A percentile compares a stretch with the other conserved stretches of the same genome.
These are phyloP conservation scores for Toxotes chatareus DNA, from an alignment of 2,113 vertebrate genomes.

Conservation along the genomic window DNA sequence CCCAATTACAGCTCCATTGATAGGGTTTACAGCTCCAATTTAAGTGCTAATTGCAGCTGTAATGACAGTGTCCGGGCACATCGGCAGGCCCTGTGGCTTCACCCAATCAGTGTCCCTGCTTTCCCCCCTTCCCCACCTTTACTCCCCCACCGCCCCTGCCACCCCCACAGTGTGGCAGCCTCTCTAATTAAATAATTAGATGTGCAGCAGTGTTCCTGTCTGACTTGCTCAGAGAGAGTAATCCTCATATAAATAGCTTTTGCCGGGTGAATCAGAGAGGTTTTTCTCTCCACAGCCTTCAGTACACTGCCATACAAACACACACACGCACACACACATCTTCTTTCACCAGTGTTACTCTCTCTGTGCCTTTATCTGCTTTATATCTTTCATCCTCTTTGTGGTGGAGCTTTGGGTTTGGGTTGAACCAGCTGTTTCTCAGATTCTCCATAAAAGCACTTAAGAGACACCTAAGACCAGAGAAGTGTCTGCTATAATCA, in stretches of 20 bases:
- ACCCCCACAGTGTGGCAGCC: constrained; percentile 86
- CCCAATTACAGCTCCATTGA: constrained; percentile 95
- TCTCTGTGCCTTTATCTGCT: constrained; percentile 5
- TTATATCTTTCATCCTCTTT: constrained; percentile 11
- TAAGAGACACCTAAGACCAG: constrained; percentile 8
- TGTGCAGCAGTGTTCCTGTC: constrained; percentile 94
- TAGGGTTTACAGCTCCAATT: constrained; percentile 96
- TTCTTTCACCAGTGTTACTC: background rate
- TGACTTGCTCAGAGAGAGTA: constrained; percentile 96
- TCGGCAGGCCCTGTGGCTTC: constrained; percentile 90
- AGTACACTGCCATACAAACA: background rate
- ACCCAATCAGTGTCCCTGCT: constrained; percentile 91
- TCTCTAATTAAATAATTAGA: constrained; percentile 99
- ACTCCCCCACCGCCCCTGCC: background rate
- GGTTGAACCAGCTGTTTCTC: constrained; percentile 17
- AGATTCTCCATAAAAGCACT: constrained; percentile 38
- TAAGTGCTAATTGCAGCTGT: constrained; percentile 98
- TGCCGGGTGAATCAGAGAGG: constrained; percentile 89
- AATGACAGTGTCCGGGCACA: constrained; percentile 95
- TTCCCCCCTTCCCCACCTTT: constrained; percentile 44
- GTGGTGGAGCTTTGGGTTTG: constrained; percentile 22
- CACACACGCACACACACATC: constrained; percentile 19
- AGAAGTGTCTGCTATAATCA: constrained; percentile 10
- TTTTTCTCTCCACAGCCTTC: constrained; percentile 75
- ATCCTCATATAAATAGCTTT: constrained; percentile 99